phyloP scores from a whole-genome alignment of 2,888 invertebrate genomes.

The Drepanosiphum platanoidis region DNA sequence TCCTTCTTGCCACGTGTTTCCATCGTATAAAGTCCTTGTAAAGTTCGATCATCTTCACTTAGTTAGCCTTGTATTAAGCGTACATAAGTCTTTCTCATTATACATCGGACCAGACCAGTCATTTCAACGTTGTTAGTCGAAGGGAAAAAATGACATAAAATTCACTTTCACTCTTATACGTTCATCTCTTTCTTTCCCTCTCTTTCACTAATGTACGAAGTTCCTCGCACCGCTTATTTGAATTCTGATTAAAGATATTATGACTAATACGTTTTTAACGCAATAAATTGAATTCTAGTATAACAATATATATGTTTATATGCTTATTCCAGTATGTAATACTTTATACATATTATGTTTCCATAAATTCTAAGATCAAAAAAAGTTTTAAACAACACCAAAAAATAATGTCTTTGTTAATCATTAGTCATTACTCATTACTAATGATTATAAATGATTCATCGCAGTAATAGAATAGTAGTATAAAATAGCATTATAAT shows the following conservation, averaged over 20 bases:
- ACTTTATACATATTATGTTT: too few relatives aligned
- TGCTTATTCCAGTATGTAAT: too few relatives aligned
- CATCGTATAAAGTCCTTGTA: conserved; percentile 54
- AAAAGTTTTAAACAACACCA: too few relatives aligned
- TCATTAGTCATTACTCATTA: too few relatives aligned
- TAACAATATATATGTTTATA: not conserved
- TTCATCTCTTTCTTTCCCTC: conserved; percentile 37
- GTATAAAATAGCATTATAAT: too few relatives aligned
- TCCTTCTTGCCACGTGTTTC: conserved; percentile 39
- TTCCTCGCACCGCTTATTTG: conserved; percentile 15
- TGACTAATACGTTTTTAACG: not conserved
- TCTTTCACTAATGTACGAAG: not conserved
- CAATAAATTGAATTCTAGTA: conserved; percentile 13
- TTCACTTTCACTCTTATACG: conserved; percentile 54
- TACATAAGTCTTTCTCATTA: conserved; percentile 44
- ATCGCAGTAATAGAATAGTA: too few relatives aligned
- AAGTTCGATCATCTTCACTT: conserved; percentile 59
- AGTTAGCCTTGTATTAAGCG: conserved; percentile 53
- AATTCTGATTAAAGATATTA: conserved; percentile 9
- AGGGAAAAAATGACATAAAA: conserved; percentile 33
- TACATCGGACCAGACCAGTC: conserved; percentile 46
- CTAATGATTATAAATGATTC: too few relatives aligned
- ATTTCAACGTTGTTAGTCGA: conserved; percentile 21
- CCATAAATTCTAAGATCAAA: too few relatives aligned
- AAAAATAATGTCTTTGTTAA: too few relatives aligned